Evolutionary conservation across 2,888 invertebrate species (phyloP).

Genomic region (Leucania comma): DNA sequence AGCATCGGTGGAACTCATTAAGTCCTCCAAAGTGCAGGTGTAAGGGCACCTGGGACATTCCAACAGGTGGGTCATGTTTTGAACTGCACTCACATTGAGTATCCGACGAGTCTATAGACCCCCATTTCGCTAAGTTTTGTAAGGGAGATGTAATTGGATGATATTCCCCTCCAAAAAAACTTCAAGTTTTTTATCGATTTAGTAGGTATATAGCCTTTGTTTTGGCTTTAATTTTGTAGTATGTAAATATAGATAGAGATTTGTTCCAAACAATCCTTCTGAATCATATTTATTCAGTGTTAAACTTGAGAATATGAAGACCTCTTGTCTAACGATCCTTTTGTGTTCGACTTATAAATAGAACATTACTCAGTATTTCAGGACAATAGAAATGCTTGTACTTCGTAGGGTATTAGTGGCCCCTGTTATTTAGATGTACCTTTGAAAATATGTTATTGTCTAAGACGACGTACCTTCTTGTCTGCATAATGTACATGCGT

Average conservation of each 20-base stretch:
- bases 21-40: too few relatives aligned
- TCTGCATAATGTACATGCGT: not conserved
- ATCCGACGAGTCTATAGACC: too few relatives aligned
- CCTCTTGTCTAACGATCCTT: constrained; percentile 52
- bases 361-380: constrained; percentile 51
- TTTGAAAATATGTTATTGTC: constrained; percentile 19
- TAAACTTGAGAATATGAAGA: constrained; percentile 43
- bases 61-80: too few relatives aligned
- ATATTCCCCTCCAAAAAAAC: too few relatives aligned
- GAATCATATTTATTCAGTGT: not conserved
- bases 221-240: too few relatives aligned
- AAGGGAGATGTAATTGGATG: too few relatives aligned
- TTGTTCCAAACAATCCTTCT: constrained; percentile 23
- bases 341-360: constrained; percentile 54
- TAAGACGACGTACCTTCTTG: not conserved
- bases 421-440: constrained; percentile 44
- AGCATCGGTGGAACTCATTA: too few relatives aligned
- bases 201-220: too few relatives aligned
- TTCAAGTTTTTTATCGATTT: too few relatives aligned
- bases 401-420: constrained; percentile 21
- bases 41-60: too few relatives aligned
- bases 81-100: too few relatives aligned
- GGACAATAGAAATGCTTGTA: constrained; percentile 53
- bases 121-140: too few relatives aligned
- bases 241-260: not conserved